Base-by-base conservation (phyloP, 1,140 invertebrate species). In the Bombus difficillimus region DNA sequence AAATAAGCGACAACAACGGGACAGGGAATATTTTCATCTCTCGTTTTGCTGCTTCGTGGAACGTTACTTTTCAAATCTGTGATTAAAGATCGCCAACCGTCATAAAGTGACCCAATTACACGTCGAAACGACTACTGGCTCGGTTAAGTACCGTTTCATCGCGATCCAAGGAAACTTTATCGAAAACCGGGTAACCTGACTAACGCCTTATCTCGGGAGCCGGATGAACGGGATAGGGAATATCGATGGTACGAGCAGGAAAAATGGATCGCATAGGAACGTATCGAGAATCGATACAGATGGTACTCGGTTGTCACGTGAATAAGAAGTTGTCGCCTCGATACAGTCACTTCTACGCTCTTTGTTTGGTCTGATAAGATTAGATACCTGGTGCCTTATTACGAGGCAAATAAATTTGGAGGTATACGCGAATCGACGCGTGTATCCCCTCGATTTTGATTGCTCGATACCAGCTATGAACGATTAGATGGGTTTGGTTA, bases 101-200 rank as follows among this genome's bases (percentile, higher is more conserved):
- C 89, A 80, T 89, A 90, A 90, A 91, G 22, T 80, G 85, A 83
- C 82, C 75, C 88, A 91, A 92, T 92, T 92, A 88, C 77, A 39
- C 53, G 74, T 32, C 66, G 69, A 59, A 43, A 73, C 66, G 66
- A 78, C 59, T 57, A 37, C 64, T 62, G 53, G n/a, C 62, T 3
- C 22, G 15, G 69, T 43, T 13, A 2, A 32, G 13, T 59, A n/a
- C 64, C 69, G 62, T 59, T 43, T 9, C 25, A 15, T 43, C 22
- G 37, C 12, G 53, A 34, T 43, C 18, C 13, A 5, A n/a, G 64
- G 8, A 15, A 39, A 8, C 69, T 75, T 83, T 83, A 83, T 78
- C 62, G 62, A 22, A 59, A 72, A 72, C 47, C n/a, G 68, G 37
- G 79, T 62, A 69, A 39, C 37, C 39, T 12, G 68, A 25, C 25